Evolutionary conservation across 2,888 invertebrate species (phyloP).

Genomic region (Dynastes hyllus): DNA sequence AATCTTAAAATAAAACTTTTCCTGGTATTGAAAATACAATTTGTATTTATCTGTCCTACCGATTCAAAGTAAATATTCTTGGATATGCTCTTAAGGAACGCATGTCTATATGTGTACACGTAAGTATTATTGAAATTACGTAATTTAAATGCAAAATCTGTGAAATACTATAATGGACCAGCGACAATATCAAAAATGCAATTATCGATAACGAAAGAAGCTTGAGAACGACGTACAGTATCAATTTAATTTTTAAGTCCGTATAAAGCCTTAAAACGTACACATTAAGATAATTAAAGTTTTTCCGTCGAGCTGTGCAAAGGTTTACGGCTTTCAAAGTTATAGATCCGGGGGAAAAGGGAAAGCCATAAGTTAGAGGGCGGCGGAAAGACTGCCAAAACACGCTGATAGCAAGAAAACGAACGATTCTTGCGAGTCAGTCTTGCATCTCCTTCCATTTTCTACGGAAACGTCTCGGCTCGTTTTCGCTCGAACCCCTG

Average conservation of each 20-base stretch:
- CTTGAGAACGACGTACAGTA: not conserved
- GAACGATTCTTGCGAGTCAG: conserved; percentile 50
- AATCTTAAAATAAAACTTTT: no score
- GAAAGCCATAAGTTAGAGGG: conserved; percentile 60
- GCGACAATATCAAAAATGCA: not conserved
- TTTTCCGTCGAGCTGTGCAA: conserved; percentile 59
- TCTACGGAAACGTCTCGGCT: conserved; percentile 36
- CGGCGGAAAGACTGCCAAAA: conserved; percentile 57
- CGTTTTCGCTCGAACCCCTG: conserved; percentile 40
- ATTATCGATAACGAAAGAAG: conserved; percentile 26
- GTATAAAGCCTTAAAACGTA: conserved; percentile 25
- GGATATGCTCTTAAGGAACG: no score
- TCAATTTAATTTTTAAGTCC: conserved; percentile 34
- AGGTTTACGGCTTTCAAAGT: conserved; percentile 60
- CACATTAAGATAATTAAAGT: conserved; percentile 57
- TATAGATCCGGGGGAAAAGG: conserved; percentile 59
- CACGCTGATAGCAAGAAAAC: conserved; percentile 54
- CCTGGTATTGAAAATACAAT: no score
- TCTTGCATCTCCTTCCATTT: conserved; percentile 42
- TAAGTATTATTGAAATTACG: no score
- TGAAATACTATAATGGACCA: no score
- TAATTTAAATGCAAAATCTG: no score
- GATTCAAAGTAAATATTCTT: no score
- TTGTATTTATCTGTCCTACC: no score
- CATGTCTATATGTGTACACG: no score